Percentiles rank a stretch among this genome's conserved stretches.
phyloP scores from a whole-genome alignment of 2,888 invertebrate species.

The Chorisops tibialis region DNA sequence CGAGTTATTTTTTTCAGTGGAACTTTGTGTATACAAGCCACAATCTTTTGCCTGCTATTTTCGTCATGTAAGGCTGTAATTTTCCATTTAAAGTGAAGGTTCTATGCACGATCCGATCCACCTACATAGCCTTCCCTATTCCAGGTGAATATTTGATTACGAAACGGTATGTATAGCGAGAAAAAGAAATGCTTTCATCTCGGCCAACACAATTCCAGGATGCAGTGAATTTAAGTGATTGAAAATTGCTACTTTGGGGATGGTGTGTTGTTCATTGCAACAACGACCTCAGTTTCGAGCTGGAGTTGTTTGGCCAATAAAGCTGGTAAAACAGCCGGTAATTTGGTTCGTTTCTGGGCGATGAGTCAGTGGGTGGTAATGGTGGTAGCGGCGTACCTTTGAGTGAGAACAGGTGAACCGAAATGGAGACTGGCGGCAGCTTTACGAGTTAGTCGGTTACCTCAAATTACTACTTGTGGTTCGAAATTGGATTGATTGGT shows the following conservation, averaged over 20 bases:
- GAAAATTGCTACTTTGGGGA: neutral
- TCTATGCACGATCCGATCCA: no score
- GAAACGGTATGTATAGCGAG: neutral
- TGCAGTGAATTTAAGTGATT: no score
- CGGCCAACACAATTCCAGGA: no score
- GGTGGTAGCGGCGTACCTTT: no score
- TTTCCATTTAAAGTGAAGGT: constrained; percentile 17
- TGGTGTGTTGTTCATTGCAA: constrained; percentile 5
- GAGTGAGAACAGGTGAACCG: no score
- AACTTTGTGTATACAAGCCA: constrained; percentile 17
- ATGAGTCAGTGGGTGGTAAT: no score
- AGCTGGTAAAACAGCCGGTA: neutral
- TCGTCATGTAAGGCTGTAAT: constrained; percentile 14
- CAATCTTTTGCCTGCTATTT: constrained; percentile 24
- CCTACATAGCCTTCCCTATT: neutral
- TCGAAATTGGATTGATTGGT: constrained; percentile 22
- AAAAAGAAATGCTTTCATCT: no score
- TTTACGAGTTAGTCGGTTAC: constrained; percentile 20
- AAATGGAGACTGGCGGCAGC: no score
- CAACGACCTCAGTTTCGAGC: constrained; percentile 1
- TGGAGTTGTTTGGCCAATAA: neutral
- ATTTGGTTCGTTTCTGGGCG: neutral
- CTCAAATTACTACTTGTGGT: constrained; percentile 32
- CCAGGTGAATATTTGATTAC: constrained; percentile 28
- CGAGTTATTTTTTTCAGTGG: neutral